Conservation (phyloP, 2,113 vertebrate genomes). For the Dendropsophus ebraccatus region DNA sequence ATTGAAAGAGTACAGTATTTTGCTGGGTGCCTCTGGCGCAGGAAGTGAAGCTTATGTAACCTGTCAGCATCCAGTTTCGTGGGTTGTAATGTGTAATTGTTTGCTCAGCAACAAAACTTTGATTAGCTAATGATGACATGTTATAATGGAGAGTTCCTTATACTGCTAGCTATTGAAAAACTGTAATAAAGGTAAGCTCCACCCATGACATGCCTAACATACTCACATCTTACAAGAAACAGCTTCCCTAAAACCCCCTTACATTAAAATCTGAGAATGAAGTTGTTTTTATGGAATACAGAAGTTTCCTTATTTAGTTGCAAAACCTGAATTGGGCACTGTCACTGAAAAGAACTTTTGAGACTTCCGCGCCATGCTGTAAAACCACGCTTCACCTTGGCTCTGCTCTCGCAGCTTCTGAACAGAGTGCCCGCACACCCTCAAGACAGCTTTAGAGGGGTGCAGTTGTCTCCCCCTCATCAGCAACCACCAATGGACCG, state of each 20-base stretch:
- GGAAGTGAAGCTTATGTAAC: not conserved
- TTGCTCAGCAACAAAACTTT: not conserved
- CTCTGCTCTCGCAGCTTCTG: too few relatives aligned
- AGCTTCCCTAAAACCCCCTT: too few relatives aligned
- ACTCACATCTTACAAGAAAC: not conserved
- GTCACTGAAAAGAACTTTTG: too few relatives aligned
- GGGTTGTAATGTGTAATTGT: not conserved
- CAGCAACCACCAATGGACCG: too few relatives aligned
- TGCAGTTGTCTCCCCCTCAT: too few relatives aligned
- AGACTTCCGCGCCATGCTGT: too few relatives aligned
- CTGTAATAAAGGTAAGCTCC: not conserved
- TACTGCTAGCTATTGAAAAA: not conserved
- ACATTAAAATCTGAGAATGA: not conserved
- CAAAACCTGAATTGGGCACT: not conserved
- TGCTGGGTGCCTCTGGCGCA: not conserved
- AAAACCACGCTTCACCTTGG: too few relatives aligned
- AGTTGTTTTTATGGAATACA: not conserved
- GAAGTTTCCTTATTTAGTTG: not conserved
- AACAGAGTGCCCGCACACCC: too few relatives aligned
- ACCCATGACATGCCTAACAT: not conserved
- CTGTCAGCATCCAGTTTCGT: not conserved
- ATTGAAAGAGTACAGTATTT: not conserved
- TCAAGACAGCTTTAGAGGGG: too few relatives aligned
- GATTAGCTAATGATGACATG: not conserved
- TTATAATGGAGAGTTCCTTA: too few relatives aligned